phyloP scores from a whole-genome alignment of 2,113 vertebrate species.

The Hepsetus odoe region DNA sequence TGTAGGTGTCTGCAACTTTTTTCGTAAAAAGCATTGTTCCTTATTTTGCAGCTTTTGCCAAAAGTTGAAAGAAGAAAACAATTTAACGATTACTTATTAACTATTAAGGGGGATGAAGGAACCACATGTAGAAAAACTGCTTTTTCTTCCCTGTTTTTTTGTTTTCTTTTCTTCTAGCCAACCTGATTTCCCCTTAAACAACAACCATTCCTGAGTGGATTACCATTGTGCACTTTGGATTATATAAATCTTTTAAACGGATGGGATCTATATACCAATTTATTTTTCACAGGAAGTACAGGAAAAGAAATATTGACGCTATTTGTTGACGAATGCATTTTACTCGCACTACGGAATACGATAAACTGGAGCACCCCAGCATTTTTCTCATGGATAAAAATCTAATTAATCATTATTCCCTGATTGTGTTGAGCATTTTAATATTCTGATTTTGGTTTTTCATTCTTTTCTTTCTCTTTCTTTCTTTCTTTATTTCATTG shows the following conservation, averaged over 20 bases:
- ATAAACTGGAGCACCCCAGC: neutral
- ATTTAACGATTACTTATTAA: constrained; percentile 67
- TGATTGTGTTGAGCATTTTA: too few species aligned
- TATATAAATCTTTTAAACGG: constrained; percentile 22
- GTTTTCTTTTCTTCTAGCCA: constrained; percentile 16
- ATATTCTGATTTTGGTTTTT: too few species aligned
- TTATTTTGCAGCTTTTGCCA: constrained; percentile 57
- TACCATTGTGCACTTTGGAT: constrained; percentile 18
- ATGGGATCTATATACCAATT: constrained; percentile 17
- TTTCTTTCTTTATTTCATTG: too few species aligned
- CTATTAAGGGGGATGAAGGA: constrained; percentile 46
- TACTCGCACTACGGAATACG: neutral
- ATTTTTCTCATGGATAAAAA: neutral
- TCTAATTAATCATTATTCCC: too few species aligned
- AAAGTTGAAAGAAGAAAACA: constrained; percentile 43
- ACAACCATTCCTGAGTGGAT: neutral
- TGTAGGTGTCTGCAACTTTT: constrained; percentile 85
- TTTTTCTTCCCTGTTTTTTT: too few species aligned
- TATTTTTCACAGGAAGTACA: constrained; percentile 5
- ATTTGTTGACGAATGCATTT: neutral
- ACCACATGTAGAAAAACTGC: constrained; percentile 25
- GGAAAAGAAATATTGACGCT: neutral
- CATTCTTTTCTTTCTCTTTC: too few species aligned
- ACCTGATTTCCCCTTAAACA: neutral
- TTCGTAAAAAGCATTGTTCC: constrained; percentile 61